phyloP scores from a whole-genome alignment of 1,140 invertebrate genomes.

The Phenacoccus solenopsis region DNA sequence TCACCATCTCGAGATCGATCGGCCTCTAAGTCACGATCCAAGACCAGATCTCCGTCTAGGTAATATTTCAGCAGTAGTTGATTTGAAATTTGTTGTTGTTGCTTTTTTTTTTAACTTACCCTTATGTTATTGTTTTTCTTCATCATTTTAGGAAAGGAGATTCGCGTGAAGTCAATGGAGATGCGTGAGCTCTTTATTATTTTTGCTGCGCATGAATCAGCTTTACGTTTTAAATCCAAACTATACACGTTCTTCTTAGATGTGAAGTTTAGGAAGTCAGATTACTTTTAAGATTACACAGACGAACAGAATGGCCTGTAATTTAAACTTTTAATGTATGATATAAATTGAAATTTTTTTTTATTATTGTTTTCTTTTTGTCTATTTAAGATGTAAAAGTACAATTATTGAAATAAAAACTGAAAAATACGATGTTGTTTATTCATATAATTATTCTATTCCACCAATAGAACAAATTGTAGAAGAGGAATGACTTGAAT shows the following conservation, averaged over 20 bases:
- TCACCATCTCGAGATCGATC: not conserved
- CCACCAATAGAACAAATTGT: constrained; percentile 44
- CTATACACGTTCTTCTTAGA: not conserved
- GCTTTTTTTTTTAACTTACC: not conserved
- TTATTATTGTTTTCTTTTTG: not conserved
- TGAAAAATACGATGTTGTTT: not conserved
- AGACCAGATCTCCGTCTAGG: not conserved
- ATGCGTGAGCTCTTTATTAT: not conserved
- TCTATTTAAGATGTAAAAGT: not conserved
- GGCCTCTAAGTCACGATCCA: not conserved
- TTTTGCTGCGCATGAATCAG: not conserved
- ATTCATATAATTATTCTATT: not conserved
- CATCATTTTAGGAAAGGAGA: not conserved
- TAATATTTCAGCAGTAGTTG: not conserved
- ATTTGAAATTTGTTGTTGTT: not conserved
- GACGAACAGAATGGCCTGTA: not conserved
- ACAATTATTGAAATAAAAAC: not conserved
- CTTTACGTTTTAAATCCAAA: not conserved
- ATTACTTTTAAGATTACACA: not conserved
- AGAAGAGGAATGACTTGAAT: constrained; percentile 74
- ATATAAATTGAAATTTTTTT: not conserved
- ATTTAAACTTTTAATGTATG: not conserved
- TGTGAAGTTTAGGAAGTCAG: not conserved
- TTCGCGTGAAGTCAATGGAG: not conserved
- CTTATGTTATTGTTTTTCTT: not conserved